These are phyloP conservation scores for Anguilla japonica DNA, from an alignment of 2,113 vertebrate species.

Conservation along the genomic window DNA sequence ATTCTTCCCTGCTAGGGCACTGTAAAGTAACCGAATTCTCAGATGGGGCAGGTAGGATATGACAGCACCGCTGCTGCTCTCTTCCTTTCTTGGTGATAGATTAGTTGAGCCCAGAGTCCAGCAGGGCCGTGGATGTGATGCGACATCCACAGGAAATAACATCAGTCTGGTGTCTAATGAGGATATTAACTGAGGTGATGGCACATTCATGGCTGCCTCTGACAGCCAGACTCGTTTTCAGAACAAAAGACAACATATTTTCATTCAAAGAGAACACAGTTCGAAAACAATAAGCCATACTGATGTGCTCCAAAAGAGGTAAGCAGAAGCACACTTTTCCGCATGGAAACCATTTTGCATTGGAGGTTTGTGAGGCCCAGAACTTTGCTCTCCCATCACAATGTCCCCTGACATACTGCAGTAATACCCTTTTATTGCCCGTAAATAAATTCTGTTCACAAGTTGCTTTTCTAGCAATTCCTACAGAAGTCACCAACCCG, in stretches of 20 bases:
- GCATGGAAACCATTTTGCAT: conserved; percentile 1
- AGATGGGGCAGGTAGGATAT: conserved; percentile 31
- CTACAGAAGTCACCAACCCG: background rate
- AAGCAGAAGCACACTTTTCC: conserved; percentile 59
- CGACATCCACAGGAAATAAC: conserved; percentile 65
- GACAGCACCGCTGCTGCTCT: conserved; percentile 29
- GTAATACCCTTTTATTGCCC: background rate
- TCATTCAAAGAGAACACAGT: conserved; percentile 74
- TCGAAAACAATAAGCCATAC: conserved; percentile 64
- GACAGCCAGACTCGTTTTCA: conserved; percentile 61
- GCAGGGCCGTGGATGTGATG: conserved; percentile 27
- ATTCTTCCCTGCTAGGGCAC: conserved; percentile 30
- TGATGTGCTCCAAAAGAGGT: conserved; percentile 61
- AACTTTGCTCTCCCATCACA: background rate
- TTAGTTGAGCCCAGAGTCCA: conserved; percentile 51
- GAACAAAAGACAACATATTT: conserved; percentile 59
- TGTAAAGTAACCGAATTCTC: conserved; percentile 21
- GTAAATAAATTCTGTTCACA: background rate
- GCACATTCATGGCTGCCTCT: conserved; percentile 73
- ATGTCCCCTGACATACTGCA: background rate
- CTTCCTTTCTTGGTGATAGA: conserved; percentile 53
- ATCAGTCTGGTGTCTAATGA: conserved; percentile 66
- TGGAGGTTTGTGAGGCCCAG: background rate
- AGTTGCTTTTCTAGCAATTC: background rate
- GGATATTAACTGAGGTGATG: conserved; percentile 74